These are phyloP conservation scores for Protonibea diacanthus DNA, from an alignment of 2,797 vertebrate genomes.

Conservation along the genomic window DNA sequence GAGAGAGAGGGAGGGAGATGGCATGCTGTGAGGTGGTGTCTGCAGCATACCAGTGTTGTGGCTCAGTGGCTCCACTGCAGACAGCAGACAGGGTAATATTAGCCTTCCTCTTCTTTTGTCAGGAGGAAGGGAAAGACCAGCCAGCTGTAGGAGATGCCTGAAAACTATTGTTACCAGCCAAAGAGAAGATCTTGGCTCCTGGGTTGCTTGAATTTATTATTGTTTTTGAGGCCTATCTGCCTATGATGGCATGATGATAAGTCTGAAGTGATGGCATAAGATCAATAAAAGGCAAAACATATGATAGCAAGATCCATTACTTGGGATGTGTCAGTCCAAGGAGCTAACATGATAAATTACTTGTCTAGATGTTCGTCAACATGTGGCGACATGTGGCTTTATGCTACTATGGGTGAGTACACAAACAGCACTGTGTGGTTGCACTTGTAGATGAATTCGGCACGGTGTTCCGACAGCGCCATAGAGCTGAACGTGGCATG, in stretches of 20 bases:
- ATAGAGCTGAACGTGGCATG: no score
- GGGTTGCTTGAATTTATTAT: not conserved
- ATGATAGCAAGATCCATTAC: not conserved
- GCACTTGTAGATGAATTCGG: no score
- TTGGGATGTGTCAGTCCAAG: not conserved
- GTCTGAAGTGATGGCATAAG: not conserved
- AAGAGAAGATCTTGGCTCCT: not conserved
- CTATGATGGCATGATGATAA: not conserved
- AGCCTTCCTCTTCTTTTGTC: constrained; percentile 58
- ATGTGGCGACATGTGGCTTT: not conserved
- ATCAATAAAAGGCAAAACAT: not conserved
- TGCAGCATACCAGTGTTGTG: constrained; percentile 72
- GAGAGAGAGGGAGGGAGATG: constrained; percentile 54
- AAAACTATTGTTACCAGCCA: constrained; percentile 8
- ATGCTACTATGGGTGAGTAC: not conserved
- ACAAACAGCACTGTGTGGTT: not conserved
- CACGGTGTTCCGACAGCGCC: no score
- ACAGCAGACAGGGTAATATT: constrained; percentile 74
- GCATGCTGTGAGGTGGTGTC: constrained; percentile 78
- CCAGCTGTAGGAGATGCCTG: constrained; percentile 31
- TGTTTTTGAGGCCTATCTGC: not conserved
- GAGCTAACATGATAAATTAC: not conserved
- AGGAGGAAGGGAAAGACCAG: constrained; percentile 46
- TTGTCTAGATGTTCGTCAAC: not conserved
- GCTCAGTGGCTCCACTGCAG: constrained; percentile 77